These are phyloP conservation scores for Pterostichus madidus DNA, from an alignment of 2,888 invertebrate genomes.

Conservation along the genomic window DNA sequence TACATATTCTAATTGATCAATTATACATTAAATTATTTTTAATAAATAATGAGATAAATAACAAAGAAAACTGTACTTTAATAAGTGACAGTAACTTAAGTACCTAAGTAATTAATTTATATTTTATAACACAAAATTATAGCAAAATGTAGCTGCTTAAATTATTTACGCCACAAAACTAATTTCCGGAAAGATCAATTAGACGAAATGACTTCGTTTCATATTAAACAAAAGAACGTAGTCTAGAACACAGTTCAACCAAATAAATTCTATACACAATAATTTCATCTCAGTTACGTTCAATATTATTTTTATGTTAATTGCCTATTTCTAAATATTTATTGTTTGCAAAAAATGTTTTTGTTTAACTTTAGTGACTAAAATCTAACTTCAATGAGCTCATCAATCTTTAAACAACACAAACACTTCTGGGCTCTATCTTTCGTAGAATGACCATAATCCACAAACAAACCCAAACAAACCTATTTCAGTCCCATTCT, in stretches of 20 bases:
- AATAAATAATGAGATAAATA: not conserved
- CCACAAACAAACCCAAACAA: not conserved
- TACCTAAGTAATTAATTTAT: not conserved
- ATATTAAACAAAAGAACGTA: too few relatives aligned
- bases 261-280: too few relatives aligned
- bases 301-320: too few relatives aligned
- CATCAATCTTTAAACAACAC: not conserved
- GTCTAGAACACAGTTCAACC: too few relatives aligned
- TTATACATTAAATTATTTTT: slow-evolving; percentile 6
- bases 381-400: not conserved
- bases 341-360: too few relatives aligned
- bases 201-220: not conserved
- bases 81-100: not conserved
- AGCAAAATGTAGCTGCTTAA: not conserved
- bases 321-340: too few relatives aligned
- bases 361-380: too few relatives aligned
- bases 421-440: too few relatives aligned
- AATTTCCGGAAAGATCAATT: not conserved
- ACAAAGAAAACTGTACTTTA: not conserved
- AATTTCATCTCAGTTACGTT: too few relatives aligned
- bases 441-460: too few relatives aligned
- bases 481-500: slow-evolving; percentile 12
- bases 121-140: slow-evolving; percentile 13
- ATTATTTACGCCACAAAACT: not conserved
- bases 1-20: slow-evolving; percentile 6